phyloP scores from a whole-genome alignment of 2,888 invertebrate species.

The Nemapogon koenigi region DNA sequence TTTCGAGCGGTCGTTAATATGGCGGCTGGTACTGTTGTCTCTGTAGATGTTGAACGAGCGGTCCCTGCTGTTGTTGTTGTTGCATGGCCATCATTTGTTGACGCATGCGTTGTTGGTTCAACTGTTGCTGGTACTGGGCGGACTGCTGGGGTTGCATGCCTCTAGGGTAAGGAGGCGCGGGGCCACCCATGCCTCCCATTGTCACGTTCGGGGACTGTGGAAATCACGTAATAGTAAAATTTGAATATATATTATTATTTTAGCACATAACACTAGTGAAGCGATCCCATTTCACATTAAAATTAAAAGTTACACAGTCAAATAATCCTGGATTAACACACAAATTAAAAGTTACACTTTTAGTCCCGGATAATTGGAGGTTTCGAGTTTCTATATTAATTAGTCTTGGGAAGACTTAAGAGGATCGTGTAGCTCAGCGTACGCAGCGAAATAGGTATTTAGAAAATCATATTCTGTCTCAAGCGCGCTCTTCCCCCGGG shows the following conservation, averaged over 20 bases:
- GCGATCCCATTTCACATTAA: background rate
- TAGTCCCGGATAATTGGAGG: no score
- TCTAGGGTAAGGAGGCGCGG: constrained; percentile 81
- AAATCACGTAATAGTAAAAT: background rate
- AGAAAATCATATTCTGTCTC: no score
- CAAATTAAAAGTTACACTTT: no score
- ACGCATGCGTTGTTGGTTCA: constrained; percentile 65
- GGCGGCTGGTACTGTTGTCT: constrained; percentile 55
- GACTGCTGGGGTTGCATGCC: constrained; percentile 59
- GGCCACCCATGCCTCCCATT: constrained; percentile 81
- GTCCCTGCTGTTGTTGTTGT: constrained; percentile 70
- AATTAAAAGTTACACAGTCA: no score
- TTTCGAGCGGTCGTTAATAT: constrained; percentile 25
- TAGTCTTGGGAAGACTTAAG: no score
- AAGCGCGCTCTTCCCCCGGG: no score
- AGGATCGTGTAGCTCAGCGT: no score
- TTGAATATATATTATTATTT: background rate
- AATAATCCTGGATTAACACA: no score
- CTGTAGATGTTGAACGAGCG: constrained; percentile 53
- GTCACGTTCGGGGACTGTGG: constrained; percentile 83
- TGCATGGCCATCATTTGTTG: constrained; percentile 75
- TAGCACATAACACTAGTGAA: background rate
- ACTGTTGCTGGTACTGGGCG: constrained; percentile 68
- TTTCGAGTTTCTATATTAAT: no score
- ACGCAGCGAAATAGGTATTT: no score